Evolutionary conservation across 1,140 invertebrate genomes (phyloP), one percentile per base, ranked within the genome.

Genomic region (Episyrphus balteatus): DNA sequence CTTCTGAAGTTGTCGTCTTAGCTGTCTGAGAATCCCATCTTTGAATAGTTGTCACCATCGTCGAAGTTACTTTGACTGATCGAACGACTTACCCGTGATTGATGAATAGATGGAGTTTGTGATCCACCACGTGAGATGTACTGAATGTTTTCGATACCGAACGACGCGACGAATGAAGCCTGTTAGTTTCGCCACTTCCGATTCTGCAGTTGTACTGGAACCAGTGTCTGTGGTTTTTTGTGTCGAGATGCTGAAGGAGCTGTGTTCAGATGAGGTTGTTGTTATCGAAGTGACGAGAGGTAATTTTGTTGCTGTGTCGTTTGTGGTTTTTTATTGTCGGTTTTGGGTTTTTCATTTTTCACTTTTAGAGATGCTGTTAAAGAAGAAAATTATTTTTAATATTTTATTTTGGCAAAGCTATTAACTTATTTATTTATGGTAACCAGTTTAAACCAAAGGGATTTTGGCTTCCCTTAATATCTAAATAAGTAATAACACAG

Each of bases 21-120:
- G 15, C 65, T 68, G 15, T 71, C 71, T 10, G 72, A 74, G 51
- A 71, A 72, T 48, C 69, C 71, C 9, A 49, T 51, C 43, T 60
- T 62, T 0, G 61, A 66, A 8, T 56, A 63, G 38, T 59, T 58
- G 17, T 58, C 59, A 13, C 34, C 44, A 19, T 65, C 64, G 17
- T 64, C 63, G 32, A 59, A 62, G 0, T 61, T 50, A 2, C 64
- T 67, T 42, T 64, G 53, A 6, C 61, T 65, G 0, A 60, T 52
- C 6, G 63, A 66, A 11, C 64, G 60, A 36, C 61, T 64, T 55
- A 10, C 51, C 53, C 9, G 65, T 54, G 12, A 47, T 57, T 13
- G 56, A 49, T 9, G 48, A 48, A 15, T 43, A 40, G 1, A 44
- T 49, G 26, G 46, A 42, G 13, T 51, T 47, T 26, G 58, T 57